phyloP scores from a whole-genome alignment of 2,113 vertebrate genomes.

The Paramisgurnus dabryanus region DNA sequence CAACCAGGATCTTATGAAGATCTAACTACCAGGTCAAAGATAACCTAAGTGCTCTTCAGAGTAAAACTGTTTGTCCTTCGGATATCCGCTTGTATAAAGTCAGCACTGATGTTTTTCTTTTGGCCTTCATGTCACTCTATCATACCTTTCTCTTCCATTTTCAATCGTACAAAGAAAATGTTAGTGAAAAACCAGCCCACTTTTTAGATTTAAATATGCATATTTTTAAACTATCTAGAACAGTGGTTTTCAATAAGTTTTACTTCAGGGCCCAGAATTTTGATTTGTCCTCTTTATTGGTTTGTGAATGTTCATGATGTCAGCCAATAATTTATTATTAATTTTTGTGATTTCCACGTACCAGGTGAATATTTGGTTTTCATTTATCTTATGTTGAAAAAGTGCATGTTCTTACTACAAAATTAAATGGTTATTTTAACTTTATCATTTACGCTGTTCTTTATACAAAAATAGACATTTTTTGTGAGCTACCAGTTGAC shows the following conservation, averaged over 20 bases:
- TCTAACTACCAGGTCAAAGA: constrained; percentile 12
- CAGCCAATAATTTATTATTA: too few relatives aligned
- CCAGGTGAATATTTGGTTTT: too few relatives aligned
- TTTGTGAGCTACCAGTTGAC: neutral
- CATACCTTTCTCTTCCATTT: constrained; percentile 1
- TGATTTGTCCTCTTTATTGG: too few relatives aligned
- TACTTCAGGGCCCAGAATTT: constrained; percentile 1
- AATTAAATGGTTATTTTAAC: too few relatives aligned
- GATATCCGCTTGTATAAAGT: neutral
- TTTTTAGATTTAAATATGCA: neutral
- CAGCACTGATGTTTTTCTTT: constrained; percentile 7
- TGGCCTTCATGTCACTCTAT: neutral
- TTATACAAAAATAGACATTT: neutral
- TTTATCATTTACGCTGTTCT: too few relatives aligned
- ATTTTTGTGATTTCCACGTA: too few relatives aligned
- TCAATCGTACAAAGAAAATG: constrained; percentile 1
- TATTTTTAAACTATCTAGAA: neutral
- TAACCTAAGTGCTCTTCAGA: constrained; percentile 12
- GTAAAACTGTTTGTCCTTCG: neutral
- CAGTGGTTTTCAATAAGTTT: constrained; percentile 14
- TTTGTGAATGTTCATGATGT: too few relatives aligned
- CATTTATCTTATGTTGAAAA: too few relatives aligned
- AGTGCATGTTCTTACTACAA: too few relatives aligned
- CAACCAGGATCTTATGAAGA: neutral
- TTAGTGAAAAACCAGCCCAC: neutral